phyloP scores from a whole-genome alignment of 2,888 invertebrate species.

The Onchidella celtica region DNA sequence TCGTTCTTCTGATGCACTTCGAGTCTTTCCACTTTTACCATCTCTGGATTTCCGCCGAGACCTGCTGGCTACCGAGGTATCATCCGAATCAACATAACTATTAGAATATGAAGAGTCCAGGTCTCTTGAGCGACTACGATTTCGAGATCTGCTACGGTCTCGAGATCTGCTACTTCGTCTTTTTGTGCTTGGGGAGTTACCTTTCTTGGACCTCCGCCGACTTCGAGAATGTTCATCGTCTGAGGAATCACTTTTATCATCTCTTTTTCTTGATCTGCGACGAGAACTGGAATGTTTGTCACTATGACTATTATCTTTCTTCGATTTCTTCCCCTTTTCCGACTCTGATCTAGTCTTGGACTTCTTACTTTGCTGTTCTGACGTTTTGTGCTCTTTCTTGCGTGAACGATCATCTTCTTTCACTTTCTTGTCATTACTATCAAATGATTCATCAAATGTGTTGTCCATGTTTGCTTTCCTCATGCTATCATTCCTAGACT shows the following conservation, averaged over 20 bases:
- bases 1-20: constrained; percentile 16
- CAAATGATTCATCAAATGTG: constrained; percentile 22
- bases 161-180: constrained; percentile 4
- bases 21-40: background rate
- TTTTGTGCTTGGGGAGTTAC: background rate
- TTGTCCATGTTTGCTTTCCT: background rate
- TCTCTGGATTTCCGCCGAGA: constrained; percentile 15
- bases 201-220: background rate
- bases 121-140: constrained; percentile 30
- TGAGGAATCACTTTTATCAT: background rate
- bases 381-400: background rate
- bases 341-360: constrained; percentile 4
- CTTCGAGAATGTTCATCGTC: constrained; percentile 19
- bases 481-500: background rate
- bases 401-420: background rate
- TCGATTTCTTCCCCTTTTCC: background rate
- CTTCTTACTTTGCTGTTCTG: constrained; percentile 3
- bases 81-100: constrained; percentile 1
- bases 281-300: background rate
- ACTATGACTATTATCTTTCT: background rate
- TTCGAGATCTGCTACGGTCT: background rate
- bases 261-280: background rate
- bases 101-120: constrained; percentile 21
- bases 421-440: background rate
- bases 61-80: constrained; percentile 17